These are phyloP conservation scores for Rachycentron canadum DNA, from an alignment of 2,797 vertebrate species.

Conservation along the genomic window DNA sequence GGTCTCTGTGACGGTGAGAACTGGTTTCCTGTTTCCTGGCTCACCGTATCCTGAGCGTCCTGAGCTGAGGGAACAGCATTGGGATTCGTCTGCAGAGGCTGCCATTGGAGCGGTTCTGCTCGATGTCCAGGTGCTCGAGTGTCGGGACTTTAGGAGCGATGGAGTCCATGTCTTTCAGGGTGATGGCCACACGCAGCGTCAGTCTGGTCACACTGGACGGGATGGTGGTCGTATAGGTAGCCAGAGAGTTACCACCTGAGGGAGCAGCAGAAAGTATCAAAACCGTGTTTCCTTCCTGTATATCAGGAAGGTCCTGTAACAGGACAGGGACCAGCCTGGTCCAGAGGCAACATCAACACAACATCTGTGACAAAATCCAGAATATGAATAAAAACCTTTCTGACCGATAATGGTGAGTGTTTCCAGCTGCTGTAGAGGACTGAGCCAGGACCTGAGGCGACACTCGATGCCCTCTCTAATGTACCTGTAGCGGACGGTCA, in stretches of 20 bases:
- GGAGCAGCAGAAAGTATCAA: neutral
- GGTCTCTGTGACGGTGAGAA: neutral
- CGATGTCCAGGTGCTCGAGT: conserved; percentile 73
- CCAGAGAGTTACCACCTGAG: conserved; percentile 72
- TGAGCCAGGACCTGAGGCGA: conserved; percentile 73
- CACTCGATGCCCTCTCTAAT: conserved; percentile 74
- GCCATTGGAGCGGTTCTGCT: conserved; percentile 78
- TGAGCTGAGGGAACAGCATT: conserved; percentile 75
- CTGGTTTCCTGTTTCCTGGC: neutral
- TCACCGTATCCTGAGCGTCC: conserved; percentile 74
- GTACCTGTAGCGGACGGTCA: conserved; percentile 74
- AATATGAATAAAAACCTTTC: neutral
- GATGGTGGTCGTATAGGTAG: conserved; percentile 71
- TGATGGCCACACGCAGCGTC: conserved; percentile 72
- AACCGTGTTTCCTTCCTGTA: no score
- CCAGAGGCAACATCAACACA: neutral
- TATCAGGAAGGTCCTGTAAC: no score
- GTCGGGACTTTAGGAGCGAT: conserved; percentile 70
- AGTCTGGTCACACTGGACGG: conserved; percentile 69
- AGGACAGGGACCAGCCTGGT: neutral
- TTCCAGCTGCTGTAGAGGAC: conserved; percentile 62
- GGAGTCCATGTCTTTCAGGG: conserved; percentile 78
- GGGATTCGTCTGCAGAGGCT: conserved; percentile 77
- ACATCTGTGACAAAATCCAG: no score
- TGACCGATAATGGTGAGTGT: conserved; percentile 71